Percentiles rank a stretch among this genome's conserved stretches.
Evolutionary conservation across 1,140 invertebrate genomes (phyloP).

Genomic region (Platorchestia sp.): DNA sequence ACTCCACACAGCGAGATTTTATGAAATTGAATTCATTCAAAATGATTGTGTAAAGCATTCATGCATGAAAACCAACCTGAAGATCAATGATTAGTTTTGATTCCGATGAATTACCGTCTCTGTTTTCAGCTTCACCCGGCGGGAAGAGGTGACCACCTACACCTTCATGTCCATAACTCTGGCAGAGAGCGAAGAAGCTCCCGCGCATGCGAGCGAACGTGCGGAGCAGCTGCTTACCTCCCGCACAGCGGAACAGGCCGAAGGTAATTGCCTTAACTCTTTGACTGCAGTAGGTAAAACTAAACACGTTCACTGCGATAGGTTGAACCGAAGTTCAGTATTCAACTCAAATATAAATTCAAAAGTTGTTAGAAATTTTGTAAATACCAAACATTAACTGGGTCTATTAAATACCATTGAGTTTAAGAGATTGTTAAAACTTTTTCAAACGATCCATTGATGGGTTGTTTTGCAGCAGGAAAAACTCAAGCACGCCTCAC

Average conservation of each 20-base stretch:
- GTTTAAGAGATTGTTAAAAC: too few species aligned
- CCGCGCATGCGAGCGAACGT: neutral
- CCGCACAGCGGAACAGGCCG: neutral
- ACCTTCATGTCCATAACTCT: neutral
- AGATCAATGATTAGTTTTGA: neutral
- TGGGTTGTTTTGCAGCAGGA: too few species aligned
- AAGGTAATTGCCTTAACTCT: too few species aligned
- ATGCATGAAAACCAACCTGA: neutral
- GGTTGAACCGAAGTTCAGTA: too few species aligned
- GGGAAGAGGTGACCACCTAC: constrained; percentile 3
- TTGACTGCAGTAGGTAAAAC: too few species aligned
- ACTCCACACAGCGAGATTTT: neutral
- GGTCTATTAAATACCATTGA: too few species aligned
- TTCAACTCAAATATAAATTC: too few species aligned
- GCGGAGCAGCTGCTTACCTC: neutral
- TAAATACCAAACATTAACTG: too few species aligned
- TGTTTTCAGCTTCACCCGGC: neutral
- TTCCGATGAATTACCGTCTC: neutral
- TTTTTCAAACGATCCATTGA: too few species aligned
- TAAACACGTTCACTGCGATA: too few species aligned
- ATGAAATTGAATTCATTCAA: neutral
- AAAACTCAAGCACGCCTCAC: too few species aligned
- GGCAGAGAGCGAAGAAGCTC: neutral
- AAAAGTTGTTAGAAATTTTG: too few species aligned
- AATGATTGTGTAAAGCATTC: neutral